Conservation (phyloP, 2,797 vertebrate genomes). For the Chloroceryle inda region DNA sequence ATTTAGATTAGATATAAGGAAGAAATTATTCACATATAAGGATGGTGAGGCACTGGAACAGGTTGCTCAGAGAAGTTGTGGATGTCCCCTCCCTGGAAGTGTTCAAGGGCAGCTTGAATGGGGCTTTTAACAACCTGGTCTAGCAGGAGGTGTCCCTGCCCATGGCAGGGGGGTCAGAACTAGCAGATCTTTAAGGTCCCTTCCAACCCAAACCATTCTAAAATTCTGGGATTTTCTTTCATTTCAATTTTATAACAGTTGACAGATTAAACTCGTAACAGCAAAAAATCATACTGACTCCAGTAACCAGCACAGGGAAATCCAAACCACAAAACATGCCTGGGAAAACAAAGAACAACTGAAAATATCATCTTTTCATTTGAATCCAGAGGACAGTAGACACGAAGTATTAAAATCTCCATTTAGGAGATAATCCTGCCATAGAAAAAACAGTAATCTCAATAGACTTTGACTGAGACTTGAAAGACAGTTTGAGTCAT, state of each 20-base stretch:
- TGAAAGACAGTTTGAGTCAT: neutral
- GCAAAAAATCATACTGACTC: neutral
- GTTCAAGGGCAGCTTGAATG: too few species aligned
- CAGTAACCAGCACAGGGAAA: fast-evolving
- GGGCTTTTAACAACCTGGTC: too few species aligned
- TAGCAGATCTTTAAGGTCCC: too few species aligned
- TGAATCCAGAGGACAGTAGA: neutral
- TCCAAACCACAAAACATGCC: neutral
- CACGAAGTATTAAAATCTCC: neutral
- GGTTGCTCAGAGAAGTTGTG: too few species aligned
- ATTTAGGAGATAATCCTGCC: neutral
- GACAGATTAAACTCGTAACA: neutral
- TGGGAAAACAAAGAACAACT: neutral
- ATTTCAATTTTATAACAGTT: neutral
- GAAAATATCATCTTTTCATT: neutral
- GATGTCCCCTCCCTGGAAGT: too few species aligned
- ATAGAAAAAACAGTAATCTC: neutral
- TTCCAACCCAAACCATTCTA: too few species aligned
- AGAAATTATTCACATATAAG: too few species aligned
- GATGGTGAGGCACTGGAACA: too few species aligned
- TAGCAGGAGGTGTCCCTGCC: too few species aligned
- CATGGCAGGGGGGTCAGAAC: too few species aligned
- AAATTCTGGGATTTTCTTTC: neutral
- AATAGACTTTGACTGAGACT: neutral
- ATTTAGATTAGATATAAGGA: too few species aligned